Evolutionary conservation across 2,888 invertebrate genomes (phyloP), one percentile per base, ranked within the genome.

Genomic region (Archaeoteleia sp.): DNA sequence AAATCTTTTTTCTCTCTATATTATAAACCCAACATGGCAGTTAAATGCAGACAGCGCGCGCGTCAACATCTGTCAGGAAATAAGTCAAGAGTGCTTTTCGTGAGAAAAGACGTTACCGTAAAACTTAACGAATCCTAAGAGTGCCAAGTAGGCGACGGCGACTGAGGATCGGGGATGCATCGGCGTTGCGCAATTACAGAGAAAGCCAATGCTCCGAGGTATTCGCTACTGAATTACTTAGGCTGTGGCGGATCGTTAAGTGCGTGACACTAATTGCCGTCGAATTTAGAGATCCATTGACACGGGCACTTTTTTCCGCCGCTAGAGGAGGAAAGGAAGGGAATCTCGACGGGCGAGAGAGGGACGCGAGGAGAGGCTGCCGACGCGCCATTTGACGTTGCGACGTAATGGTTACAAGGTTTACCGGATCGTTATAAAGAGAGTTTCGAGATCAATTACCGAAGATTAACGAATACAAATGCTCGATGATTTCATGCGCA

Each of bases 361-460:
- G 42, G 67, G 48, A 57, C 55, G 40, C 55, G 66, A 61, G 42
- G 57, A 65, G 29, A 23, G n/a, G n/a, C n/a, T n/a, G n/a, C 53
- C 34, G 54, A 45, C 35, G 45, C 46, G 45, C 45, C 54, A 51
- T 65, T 55, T 63, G 46, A 63, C 51, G 60, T 51, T 51, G 35
- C 55, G 46, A 6, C 32, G 58, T 65, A 69, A 69, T 69, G 68
- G 68, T 69, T 69, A 69, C 68, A 69, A 69, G 68, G 68, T 51
- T 69, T 65, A 69, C 68, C 57, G 69, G 69, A 69, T 69, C 69
- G 65, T 69, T 69, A 65, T 69, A 69, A 65, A 65, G 65, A 60
- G 63, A 65, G 42, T 65, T 69, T 69, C 57, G 69, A 69, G 69
- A 65, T 69, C 69, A 69, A 65, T 69, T 65, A 69, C 61, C 60